Base-by-base conservation (phyloP, 2,888 invertebrate genomes). In the Platycnemis pennipes region DNA sequence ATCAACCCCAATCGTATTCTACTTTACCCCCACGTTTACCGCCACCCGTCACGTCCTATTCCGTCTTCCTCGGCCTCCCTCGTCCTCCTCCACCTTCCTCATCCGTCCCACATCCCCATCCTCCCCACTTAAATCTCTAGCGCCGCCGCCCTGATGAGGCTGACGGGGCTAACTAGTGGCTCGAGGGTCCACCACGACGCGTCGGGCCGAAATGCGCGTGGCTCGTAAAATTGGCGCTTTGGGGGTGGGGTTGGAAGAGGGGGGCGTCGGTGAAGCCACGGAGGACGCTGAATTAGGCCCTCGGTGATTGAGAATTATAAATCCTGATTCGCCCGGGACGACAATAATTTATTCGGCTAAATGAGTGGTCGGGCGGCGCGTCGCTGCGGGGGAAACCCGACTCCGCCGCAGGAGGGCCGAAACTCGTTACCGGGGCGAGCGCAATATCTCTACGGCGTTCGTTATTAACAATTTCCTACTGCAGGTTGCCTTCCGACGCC, bases 161-260 rank as follows among this genome's bases (percentile, higher is more conserved):
- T 37, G 77, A 77, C 11, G 77, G 37, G 77, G 37, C 77, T 77
- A 77, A 77, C 77, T 63, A 26, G 63, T 16, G 19, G 19, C 26
- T 37, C 77, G 77, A 77, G 77, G 77, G 37, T 1, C 31, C 11
- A 2, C 37, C 77, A 37, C 49, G 31, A 11, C 16, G 2, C 63
- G 13, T 13, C n/a, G n/a, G 77, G 8, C 77, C 31, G 19, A 77
- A 77, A 77, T 37, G 37, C 37, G 37, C 77, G 77, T 37, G 77
- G 77, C 37, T 77, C 77, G 77, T 31, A 77, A 77, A 77, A 77
- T 77, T 77, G 77, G 77, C 77, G 77, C 77, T 77, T 19, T n/a
- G 63, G 11, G 77, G 77, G 77, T 26, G 63, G 26, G 26, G 26
- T n/a, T 26, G 26, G 26, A 63, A n/a, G n/a, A 63, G 49, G 49